A percentile compares a stretch with the other conserved stretches of the same genome.
Conservation (phyloP, 2,797 vertebrate species). For the Sternarchorhynchus goeldii region DNA sequence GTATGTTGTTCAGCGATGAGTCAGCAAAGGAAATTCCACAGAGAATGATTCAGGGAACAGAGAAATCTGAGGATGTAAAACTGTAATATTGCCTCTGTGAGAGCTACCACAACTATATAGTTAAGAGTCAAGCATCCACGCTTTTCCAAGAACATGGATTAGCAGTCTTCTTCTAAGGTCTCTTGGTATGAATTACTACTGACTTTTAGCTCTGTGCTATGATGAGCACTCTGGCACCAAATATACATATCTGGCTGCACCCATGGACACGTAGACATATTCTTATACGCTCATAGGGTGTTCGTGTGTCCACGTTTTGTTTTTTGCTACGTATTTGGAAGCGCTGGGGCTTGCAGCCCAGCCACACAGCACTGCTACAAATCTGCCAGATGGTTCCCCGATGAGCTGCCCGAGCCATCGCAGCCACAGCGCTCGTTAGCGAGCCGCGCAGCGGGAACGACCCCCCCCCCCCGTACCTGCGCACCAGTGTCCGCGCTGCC, state of each 20-base stretch:
- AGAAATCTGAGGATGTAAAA: neutral
- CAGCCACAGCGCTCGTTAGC: slow-evolving; percentile 46
- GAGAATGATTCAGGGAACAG: neutral
- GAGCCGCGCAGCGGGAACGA: slow-evolving; percentile 36
- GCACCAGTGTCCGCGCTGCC: slow-evolving; percentile 17
- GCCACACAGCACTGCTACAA: slow-evolving; percentile 51
- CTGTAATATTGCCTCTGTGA: neutral
- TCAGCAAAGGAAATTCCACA: neutral
- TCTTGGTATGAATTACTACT: neutral
- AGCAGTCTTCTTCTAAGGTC: neutral
- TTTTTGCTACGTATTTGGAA: slow-evolving; percentile 53
- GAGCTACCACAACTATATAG: slow-evolving; percentile 10
- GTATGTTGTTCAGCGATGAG: neutral
- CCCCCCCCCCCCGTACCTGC: slow-evolving; percentile 65
- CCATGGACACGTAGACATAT: slow-evolving; percentile 34
- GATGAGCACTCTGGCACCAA: slow-evolving; percentile 12
- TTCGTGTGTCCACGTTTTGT: slow-evolving; percentile 48
- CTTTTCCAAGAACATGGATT: slow-evolving; percentile 19
- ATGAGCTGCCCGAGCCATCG: slow-evolving; percentile 39
- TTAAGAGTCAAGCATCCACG: slow-evolving; percentile 1
- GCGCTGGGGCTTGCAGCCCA: slow-evolving; percentile 48
- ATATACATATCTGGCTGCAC: slow-evolving; percentile 28
- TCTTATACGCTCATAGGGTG: slow-evolving; percentile 38
- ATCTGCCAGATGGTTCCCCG: slow-evolving; percentile 50
- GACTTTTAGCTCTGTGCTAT: slow-evolving; percentile 1